A percentile compares a stretch with the other conserved stretches of the same genome.
These are phyloP conservation scores for Indicator maculatus DNA, from an alignment of 2,113 vertebrate genomes.

Conservation along the genomic window DNA sequence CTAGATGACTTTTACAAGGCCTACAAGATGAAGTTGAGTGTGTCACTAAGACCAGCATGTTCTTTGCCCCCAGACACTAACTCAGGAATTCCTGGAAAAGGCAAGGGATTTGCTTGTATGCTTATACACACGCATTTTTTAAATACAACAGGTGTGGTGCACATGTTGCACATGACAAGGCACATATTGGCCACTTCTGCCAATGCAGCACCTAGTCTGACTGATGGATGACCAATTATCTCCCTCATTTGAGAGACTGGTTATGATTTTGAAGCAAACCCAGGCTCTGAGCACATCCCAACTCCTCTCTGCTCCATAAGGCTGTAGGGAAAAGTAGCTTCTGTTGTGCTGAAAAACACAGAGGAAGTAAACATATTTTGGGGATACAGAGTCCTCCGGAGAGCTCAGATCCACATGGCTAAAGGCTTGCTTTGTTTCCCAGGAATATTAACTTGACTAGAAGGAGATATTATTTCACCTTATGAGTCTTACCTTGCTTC, in stretches of 20 bases:
- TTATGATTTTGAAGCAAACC: neutral
- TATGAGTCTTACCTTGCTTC: neutral
- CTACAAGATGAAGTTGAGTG: neutral
- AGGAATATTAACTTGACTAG: neutral
- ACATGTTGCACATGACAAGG: neutral
- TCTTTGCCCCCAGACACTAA: neutral
- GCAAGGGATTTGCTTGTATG: neutral
- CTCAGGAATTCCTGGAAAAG: neutral
- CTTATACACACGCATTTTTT: neutral
- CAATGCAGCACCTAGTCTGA: accelerated
- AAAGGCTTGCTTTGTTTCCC: neutral
- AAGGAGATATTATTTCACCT: neutral
- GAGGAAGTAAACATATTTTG: neutral
- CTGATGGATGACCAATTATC: neutral
- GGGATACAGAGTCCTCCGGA: neutral
- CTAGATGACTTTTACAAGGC: neutral
- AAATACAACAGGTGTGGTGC: neutral
- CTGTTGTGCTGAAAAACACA: neutral
- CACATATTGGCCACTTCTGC: neutral
- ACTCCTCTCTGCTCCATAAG: neutral
- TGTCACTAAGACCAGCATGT: neutral
- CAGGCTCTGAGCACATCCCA: neutral
- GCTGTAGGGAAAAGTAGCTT: neutral
- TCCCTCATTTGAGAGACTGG: neutral
- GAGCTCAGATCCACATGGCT: neutral